Conservation (phyloP, 2,888 invertebrate species). For the Mesopsocus fuscifrons region DNA sequence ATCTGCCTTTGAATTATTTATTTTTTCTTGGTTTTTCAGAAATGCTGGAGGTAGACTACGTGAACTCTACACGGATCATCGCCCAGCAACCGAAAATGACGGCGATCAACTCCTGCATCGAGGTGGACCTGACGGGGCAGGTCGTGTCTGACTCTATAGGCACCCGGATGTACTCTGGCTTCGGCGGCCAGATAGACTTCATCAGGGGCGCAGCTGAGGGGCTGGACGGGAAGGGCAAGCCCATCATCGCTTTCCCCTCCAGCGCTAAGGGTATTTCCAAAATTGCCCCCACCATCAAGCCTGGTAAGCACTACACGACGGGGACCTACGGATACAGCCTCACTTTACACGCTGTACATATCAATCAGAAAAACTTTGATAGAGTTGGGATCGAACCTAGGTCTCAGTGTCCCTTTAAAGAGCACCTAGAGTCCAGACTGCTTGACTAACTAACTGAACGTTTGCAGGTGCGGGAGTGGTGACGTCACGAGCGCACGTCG, state of each 20-base stretch:
- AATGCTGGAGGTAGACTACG: slow-evolving; percentile 76
- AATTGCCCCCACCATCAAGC: slow-evolving; percentile 63
- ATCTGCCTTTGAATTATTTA: no score
- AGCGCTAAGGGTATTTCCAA: slow-evolving; percentile 60
- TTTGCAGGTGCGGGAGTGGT: slow-evolving; percentile 89
- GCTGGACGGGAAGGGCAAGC: slow-evolving; percentile 69
- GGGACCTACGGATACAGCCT: no score
- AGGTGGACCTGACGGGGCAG: slow-evolving; percentile 87
- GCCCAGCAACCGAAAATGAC: slow-evolving; percentile 79
- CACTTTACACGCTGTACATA: no score
- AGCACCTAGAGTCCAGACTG: no score
- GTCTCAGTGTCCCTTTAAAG: no score
- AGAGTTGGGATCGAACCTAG: no score
- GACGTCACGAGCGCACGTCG: slow-evolving; percentile 76
- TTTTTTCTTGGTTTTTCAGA: no score
- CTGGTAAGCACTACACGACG: slow-evolving; percentile 32
- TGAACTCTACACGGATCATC: slow-evolving; percentile 67
- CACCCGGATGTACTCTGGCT: slow-evolving; percentile 47
- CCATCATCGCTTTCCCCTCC: slow-evolving; percentile 80
- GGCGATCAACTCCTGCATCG: slow-evolving; percentile 91
- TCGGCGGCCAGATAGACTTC: slow-evolving; percentile 90
- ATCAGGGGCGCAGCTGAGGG: slow-evolving; percentile 77
- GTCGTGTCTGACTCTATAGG: slow-evolving; percentile 89
- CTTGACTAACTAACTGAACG: no score
- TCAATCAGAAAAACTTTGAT: no score